Conservation (phyloP, 2,888 invertebrate species). For the Spatulosminthurus flaviceps region DNA sequence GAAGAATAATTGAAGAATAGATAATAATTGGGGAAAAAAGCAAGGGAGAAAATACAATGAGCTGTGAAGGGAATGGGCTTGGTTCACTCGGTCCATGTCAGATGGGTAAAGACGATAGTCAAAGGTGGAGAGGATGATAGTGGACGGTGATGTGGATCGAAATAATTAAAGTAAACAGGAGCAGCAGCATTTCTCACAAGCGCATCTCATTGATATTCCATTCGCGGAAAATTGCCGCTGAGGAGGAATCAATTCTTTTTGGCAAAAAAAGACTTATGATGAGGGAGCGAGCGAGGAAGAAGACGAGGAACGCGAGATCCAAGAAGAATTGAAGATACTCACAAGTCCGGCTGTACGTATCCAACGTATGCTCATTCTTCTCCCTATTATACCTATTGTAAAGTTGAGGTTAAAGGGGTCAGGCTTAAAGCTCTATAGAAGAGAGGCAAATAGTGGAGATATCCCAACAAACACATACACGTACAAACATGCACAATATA, state of each 20-base stretch:
- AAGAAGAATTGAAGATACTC: background rate
- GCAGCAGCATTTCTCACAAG: conserved; percentile 48
- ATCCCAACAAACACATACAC: too few relatives aligned
- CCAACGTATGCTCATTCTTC: too few relatives aligned
- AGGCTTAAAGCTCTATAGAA: conserved; percentile 38
- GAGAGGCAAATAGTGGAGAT: too few relatives aligned
- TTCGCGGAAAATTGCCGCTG: conserved; percentile 61
- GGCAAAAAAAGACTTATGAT: conserved; percentile 50
- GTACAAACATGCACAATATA: too few relatives aligned
- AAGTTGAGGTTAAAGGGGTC: conserved; percentile 51
- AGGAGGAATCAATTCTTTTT: conserved; percentile 54
- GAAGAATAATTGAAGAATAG: too few relatives aligned
- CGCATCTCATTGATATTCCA: conserved; percentile 62
- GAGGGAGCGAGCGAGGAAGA: conserved; percentile 24
- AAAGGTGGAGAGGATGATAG: conserved; percentile 23
- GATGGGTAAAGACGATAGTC: conserved; percentile 42
- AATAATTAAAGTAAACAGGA: conserved; percentile 57
- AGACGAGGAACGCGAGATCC: background rate
- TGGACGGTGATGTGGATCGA: conserved; percentile 44
- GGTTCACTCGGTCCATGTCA: conserved; percentile 38
- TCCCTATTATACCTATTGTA: conserved; percentile 27
- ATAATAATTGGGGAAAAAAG: background rate
- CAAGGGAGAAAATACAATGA: conserved; percentile 11
- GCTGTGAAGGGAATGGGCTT: conserved; percentile 41
- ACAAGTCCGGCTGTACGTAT: conserved; percentile 3